Conservation (phyloP, 2,797 vertebrate species). For the Staurois parvus region DNA sequence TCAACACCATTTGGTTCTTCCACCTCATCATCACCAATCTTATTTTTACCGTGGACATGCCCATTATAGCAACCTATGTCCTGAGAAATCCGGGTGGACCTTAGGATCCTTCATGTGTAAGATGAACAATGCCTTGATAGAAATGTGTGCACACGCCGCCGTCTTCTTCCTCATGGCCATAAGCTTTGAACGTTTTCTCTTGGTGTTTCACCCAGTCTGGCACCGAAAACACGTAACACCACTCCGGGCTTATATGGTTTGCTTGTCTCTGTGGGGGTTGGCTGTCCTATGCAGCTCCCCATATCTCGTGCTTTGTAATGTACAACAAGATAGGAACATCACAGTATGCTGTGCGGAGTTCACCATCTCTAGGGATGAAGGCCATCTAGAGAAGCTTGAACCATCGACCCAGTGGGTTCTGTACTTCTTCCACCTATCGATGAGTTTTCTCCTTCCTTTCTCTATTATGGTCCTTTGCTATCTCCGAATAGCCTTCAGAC, state of each 20-base stretch:
- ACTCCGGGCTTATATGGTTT: conserved; percentile 46
- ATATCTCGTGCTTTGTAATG: no score
- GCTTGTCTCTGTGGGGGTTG: conserved; percentile 57
- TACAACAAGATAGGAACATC: no score
- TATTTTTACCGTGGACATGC: conserved; percentile 28
- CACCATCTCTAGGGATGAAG: conserved; percentile 55
- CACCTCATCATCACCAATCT: conserved; percentile 68
- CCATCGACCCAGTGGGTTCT: no score
- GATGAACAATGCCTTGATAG: conserved; percentile 51
- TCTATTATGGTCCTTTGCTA: conserved; percentile 30
- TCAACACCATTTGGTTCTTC: conserved; percentile 66
- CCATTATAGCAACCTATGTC: conserved; percentile 55
- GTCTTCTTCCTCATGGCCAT: conserved; percentile 65
- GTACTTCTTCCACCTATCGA: conserved; percentile 28
- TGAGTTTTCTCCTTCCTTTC: no score
- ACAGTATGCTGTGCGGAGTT: conserved; percentile 33
- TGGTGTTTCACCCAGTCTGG: no score
- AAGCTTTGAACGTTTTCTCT: conserved; percentile 65
- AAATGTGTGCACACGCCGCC: conserved; percentile 51
- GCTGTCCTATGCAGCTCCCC: conserved; percentile 47
- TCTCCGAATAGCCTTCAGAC: neutral
- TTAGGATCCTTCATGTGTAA: conserved; percentile 66
- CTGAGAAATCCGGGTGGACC: conserved; percentile 62
- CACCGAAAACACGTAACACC: conserved; percentile 17
- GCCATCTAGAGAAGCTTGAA: no score